Percentiles rank a stretch among this genome's conserved stretches.
Evolutionary conservation across 30 jellyfish, hydroid and myxozoan genomes (phyloP).

Genomic region (Phacellophora camtschatica): DNA sequence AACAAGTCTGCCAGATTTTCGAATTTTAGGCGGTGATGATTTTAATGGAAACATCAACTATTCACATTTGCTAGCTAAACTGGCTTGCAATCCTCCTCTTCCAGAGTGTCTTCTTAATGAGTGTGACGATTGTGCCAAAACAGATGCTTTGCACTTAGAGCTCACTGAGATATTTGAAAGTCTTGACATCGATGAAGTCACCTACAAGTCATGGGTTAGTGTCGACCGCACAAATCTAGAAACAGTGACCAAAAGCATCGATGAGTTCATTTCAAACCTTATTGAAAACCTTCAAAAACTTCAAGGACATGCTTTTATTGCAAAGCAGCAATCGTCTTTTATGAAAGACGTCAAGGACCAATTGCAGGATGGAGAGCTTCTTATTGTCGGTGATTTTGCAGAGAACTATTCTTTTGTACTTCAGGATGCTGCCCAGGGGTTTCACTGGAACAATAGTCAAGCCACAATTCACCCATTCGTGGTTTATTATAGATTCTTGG

Average conservation of each 20-base stretch:
- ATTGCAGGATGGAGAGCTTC: background rate
- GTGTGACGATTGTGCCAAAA: no score
- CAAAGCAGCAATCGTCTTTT: background rate
- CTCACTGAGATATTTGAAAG: background rate
- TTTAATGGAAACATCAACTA: background rate
- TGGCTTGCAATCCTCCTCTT: background rate
- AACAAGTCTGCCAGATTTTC: no score
- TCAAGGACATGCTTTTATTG: background rate
- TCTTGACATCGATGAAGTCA: conserved; percentile 3
- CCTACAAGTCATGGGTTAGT: conserved; percentile 17
- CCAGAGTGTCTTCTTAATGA: background rate
- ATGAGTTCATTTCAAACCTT: background rate
- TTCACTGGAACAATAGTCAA: conserved; percentile 43
- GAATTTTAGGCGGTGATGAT: no score
- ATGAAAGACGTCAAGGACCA: background rate
- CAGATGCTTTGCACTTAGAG: no score
- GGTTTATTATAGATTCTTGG: background rate
- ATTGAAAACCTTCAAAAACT: background rate
- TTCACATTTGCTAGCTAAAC: background rate
- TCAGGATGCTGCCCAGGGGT: conserved; percentile 56
- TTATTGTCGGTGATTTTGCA: conserved; percentile 13
- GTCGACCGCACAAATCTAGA: conserved; percentile 2
- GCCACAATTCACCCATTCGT: conserved; percentile 51
- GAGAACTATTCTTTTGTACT: conserved; percentile 22
- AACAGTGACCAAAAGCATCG: conserved; percentile 4